Evolutionary conservation across 2,888 invertebrate genomes (phyloP).

Genomic region (Epirrita christyi): DNA sequence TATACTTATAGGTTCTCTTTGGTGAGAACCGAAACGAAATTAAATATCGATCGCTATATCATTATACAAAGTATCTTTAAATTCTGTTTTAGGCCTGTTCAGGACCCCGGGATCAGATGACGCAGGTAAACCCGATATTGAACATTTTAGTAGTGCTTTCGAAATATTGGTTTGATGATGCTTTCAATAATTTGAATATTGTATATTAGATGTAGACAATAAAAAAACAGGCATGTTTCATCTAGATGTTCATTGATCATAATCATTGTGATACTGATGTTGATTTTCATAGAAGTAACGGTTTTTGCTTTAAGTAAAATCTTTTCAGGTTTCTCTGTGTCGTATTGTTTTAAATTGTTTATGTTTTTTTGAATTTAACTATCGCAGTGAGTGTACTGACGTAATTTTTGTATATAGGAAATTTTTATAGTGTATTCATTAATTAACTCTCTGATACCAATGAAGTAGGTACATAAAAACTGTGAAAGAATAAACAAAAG

Average conservation of each 20-base stretch:
- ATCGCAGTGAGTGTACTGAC: too few species aligned
- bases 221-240: constrained; percentile 20
- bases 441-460: too few species aligned
- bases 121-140: constrained; percentile 64
- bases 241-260: constrained; percentile 9
- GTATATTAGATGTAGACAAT: constrained; percentile 18
- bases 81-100: constrained; percentile 80
- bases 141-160: constrained; percentile 50
- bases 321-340: too few species aligned
- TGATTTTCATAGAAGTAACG: too few species aligned
- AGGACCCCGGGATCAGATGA: constrained; percentile 69
- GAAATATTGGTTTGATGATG: constrained; percentile 42
- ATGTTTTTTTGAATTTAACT: not conserved
- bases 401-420: too few species aligned
- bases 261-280: not conserved
- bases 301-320: too few species aligned
- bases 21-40: constrained; percentile 47
- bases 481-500: too few species aligned
- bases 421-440: too few species aligned
- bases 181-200: constrained; percentile 42
- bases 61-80: constrained; percentile 70
- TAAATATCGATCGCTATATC: constrained; percentile 57
- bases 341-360: not conserved
- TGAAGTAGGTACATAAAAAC: too few species aligned
- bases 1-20: constrained; percentile 31